These are phyloP conservation scores for Sarcophaga peregrina DNA, from an alignment of 1,140 invertebrate genomes.

Conservation along the genomic window DNA sequence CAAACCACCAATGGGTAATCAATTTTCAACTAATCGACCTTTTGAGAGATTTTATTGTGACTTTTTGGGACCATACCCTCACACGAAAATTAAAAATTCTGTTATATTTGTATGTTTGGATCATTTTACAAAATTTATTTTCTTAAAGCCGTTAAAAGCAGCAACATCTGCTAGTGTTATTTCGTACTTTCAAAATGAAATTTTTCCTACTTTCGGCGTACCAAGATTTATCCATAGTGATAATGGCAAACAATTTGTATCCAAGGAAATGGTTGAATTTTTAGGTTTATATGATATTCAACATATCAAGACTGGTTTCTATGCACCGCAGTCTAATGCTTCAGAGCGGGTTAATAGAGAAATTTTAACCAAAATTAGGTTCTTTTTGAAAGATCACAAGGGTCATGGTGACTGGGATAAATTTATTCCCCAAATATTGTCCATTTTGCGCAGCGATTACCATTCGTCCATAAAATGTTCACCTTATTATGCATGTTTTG, in stretches of 20 bases:
- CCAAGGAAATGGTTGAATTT: background rate
- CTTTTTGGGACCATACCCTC: constrained; percentile 1
- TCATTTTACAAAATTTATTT: constrained; percentile 19
- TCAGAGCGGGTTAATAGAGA: background rate
- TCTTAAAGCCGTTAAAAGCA: constrained; percentile 10
- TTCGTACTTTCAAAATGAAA: constrained; percentile 1
- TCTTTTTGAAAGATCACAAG: background rate
- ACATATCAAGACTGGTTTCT: background rate
- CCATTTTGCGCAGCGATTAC: background rate
- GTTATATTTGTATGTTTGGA: background rate
- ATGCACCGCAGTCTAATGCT: background rate
- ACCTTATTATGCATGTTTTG: background rate
- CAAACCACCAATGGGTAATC: constrained; percentile 12
- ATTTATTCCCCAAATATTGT: constrained; percentile 4
- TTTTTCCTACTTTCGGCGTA: background rate
- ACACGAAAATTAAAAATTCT: background rate
- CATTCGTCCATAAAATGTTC: constrained; percentile 11
- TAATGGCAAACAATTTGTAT: constrained; percentile 4
- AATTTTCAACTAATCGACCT: constrained; percentile 36
- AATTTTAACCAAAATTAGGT: background rate
- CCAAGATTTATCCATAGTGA: background rate
- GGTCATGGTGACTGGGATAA: constrained; percentile 1
- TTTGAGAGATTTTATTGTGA: constrained; percentile 36
- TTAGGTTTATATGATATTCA: background rate
- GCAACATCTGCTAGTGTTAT: background rate